Evolutionary conservation across 2,113 vertebrate genomes (phyloP), one percentile per base, ranked within the genome.

Genomic region (Salvelinus sp.): DNA sequence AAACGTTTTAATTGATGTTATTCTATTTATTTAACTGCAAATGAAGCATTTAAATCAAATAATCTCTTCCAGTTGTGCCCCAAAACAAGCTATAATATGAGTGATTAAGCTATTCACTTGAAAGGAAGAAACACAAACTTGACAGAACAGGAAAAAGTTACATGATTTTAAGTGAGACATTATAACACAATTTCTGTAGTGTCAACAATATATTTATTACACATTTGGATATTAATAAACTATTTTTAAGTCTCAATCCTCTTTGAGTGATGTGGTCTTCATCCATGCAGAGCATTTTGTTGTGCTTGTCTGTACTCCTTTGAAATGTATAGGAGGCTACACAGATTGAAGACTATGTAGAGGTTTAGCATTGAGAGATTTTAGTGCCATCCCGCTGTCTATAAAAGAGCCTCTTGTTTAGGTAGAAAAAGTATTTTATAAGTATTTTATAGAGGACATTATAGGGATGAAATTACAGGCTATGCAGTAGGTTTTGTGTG

Each of bases 1-100:
- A 67, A 75, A 88, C 83, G 69, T 83, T 79, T 87, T 77, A 74
- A 85, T 79, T 80, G 79, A 6, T 86, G 80, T 85, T 86, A 89
- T 89, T 81, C 67, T 83, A 85, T 92, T 91, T 76, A 90, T 78
- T 76, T 76, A 74, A 75, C 70, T 84, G 75, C 75, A 89, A 93
- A 90, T 91, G 86, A 85, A 87, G 23, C 90, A 82, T 88, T 85
- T 23, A 83, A 88, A 87, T 90, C 50, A 85, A 88, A 91, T 87
- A 87, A 91, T 89, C 74, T 82, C 78, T 91, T 87, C 86, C 88
- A 88, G 83, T 87, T 86, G 79, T 81, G 74, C 76, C 75, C 58
- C 78, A 79, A 69, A 85, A 83, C 78, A 66, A 78, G 78, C 69
- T 66, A 66, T 81, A 84, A 84, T 89, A 76, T 76, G 70, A 71